Base-by-base conservation (phyloP, 2,113 vertebrate species). In the Eudyptes chrysolophus region DNA sequence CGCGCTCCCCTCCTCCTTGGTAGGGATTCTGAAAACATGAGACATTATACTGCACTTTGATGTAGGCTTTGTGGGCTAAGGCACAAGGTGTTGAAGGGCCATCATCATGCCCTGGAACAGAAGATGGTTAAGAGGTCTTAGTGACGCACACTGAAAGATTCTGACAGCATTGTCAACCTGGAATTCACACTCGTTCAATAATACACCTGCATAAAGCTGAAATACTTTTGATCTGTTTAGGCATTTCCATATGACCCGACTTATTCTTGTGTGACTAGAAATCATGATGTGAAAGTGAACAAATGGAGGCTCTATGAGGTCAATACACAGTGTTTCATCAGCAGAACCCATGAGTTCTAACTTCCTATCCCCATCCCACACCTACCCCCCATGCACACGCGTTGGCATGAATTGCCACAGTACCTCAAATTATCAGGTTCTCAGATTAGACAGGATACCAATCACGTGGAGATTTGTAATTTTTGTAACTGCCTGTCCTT, bases 21-120 rank as follows among this genome's bases (percentile, higher is more conserved):
- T 1, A 55, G 17, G 32, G 24, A 51, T 54, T 74, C 68, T 88
- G 62, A 77, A 96, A 88, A 81, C 11, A 22, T 18, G 13, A 1
- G 27, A 36, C 22, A 40, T 54, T 42, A 65, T 21, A 38, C 42
- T 55, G 51, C 60, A 54, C 46, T 91, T 89, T 48, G 38, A 40
- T 9, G 32, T 7, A 66, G 55, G 51, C 36, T 79, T 54, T 24
- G 19, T 40, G 44, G 55, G 51, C 42, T 78, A 60, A 74, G 60
- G 49, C 61, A 81, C 12, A 14, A 62, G 24, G 19, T 49, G 29
- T 6, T 90, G 86, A 97, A 95, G 87, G 71, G 69, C 49, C 84
- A 82, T 95, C 70, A 58, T 52, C 94, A 49, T 3, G 38, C 29
- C 61, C 78, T 66, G 90, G 93, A 96, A 96, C 77, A 95, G 49